Evolutionary conservation across 2,797 vertebrate species (phyloP).

Genomic region (Amblyopsis hoosieri): DNA sequence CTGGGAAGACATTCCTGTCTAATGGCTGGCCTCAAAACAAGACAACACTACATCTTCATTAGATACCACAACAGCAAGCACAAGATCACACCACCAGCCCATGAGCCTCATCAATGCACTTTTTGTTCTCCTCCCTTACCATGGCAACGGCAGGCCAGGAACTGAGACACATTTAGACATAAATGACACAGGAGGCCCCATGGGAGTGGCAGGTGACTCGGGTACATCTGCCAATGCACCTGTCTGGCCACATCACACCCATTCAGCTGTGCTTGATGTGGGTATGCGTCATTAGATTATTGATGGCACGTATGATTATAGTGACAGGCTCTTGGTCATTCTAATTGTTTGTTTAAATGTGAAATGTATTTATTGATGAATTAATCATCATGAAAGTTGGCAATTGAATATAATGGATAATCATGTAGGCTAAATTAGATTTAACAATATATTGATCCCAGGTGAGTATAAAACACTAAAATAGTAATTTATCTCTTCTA

Average conservation of each 20-base stretch:
- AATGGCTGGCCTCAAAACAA: conserved; percentile 25
- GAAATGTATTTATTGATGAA: no score
- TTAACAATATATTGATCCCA: no score
- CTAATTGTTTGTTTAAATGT: no score
- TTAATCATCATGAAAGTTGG: no score
- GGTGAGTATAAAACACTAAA: no score
- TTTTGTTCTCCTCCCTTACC: conserved; percentile 31
- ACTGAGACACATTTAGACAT: conserved; percentile 77
- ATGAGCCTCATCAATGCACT: neutral
- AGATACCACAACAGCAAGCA: conserved; percentile 31
- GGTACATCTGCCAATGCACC: conserved; percentile 71
- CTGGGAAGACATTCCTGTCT: conserved; percentile 6
- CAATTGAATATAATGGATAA: no score
- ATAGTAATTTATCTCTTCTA: no score
- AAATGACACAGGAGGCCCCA: conserved; percentile 57
- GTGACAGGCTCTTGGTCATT: no score
- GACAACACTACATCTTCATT: conserved; percentile 32
- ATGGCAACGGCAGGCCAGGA: conserved; percentile 52
- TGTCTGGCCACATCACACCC: conserved; percentile 48
- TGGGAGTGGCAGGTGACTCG: conserved; percentile 47
- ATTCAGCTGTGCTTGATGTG: neutral
- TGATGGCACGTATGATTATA: no score
- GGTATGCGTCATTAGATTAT: no score
- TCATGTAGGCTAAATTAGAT: no score
- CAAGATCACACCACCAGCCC: neutral